phyloP scores from a whole-genome alignment of 2,797 vertebrate genomes.

The Triplophysa yarkandensis region DNA sequence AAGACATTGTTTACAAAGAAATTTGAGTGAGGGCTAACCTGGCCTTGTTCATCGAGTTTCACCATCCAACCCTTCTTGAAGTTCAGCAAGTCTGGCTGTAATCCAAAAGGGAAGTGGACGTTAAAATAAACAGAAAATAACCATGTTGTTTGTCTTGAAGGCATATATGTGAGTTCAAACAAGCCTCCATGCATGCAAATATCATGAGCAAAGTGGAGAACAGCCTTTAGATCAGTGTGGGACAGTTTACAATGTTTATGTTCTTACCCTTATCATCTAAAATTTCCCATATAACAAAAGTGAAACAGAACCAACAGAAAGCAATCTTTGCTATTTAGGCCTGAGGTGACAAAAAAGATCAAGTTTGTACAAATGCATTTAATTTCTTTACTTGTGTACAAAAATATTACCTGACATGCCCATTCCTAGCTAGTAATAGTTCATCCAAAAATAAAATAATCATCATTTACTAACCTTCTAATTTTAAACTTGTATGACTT shows the following conservation, averaged over 20 bases:
- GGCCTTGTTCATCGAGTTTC: constrained; percentile 78
- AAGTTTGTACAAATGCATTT: background rate
- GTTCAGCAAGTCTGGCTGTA: constrained; percentile 81
- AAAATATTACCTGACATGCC: background rate
- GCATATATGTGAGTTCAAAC: constrained; percentile 16
- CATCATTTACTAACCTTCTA: no score
- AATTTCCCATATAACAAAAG: no score
- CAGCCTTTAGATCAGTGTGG: background rate
- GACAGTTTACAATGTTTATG: background rate
- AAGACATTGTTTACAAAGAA: background rate
- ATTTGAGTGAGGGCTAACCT: constrained; percentile 61
- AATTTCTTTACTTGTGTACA: background rate
- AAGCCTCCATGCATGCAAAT: constrained; percentile 30
- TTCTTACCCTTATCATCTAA: constrained; percentile 9
- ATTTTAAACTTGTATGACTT: no score
- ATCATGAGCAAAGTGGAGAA: background rate
- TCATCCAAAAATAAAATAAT: no score
- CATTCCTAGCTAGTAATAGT: background rate
- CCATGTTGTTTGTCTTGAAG: background rate
- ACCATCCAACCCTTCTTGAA: constrained; percentile 88
- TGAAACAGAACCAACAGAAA: constrained; percentile 7
- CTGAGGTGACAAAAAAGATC: constrained; percentile 1
- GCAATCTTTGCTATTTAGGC: background rate
- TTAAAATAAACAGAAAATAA: constrained; percentile 14
- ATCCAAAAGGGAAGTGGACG: constrained; percentile 19